Evolutionary conservation across 1,140 invertebrate genomes (phyloP).

Genomic region (Mylabris phalerata): DNA sequence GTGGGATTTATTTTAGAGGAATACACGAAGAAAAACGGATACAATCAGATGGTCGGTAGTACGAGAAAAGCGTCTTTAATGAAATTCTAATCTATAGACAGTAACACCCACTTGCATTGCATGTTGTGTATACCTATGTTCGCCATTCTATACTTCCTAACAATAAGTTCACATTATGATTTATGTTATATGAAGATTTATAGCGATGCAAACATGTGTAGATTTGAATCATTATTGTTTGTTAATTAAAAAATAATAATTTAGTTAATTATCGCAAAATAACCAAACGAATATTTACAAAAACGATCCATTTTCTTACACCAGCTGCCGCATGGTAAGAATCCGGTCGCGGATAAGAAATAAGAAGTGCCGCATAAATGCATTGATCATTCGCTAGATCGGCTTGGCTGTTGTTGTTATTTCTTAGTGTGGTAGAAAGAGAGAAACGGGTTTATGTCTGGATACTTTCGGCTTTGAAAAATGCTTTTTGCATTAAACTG

Average conservation of each 20-base stretch:
- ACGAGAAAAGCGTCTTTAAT: too few relatives aligned
- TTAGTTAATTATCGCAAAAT: neutral
- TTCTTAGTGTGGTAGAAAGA: conserved; percentile 13
- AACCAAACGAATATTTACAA: neutral
- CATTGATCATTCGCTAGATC: conserved; percentile 34
- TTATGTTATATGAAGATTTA: too few relatives aligned
- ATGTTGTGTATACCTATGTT: too few relatives aligned
- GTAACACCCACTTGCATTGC: too few relatives aligned
- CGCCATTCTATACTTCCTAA: too few relatives aligned
- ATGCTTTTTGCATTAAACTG: conserved; percentile 29
- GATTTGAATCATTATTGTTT: neutral
- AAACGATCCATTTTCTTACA: neutral
- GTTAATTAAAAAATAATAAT: neutral
- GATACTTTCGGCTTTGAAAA: conserved; percentile 31
- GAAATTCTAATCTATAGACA: too few relatives aligned
- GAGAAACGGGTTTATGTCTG: conserved; percentile 33
- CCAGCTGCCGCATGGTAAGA: conserved; percentile 1
- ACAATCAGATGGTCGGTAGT: neutral
- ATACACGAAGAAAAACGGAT: neutral
- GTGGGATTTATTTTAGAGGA: neutral
- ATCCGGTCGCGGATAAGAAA: conserved; percentile 30
- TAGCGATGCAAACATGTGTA: too few relatives aligned
- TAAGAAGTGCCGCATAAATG: conserved; percentile 36
- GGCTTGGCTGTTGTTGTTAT: neutral
- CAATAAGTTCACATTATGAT: too few relatives aligned